A percentile compares a stretch with the other conserved stretches of the same genome.
Evolutionary conservation across 1,140 invertebrate species (phyloP).

Genomic region (Pseudomyrmex gracilis): DNA sequence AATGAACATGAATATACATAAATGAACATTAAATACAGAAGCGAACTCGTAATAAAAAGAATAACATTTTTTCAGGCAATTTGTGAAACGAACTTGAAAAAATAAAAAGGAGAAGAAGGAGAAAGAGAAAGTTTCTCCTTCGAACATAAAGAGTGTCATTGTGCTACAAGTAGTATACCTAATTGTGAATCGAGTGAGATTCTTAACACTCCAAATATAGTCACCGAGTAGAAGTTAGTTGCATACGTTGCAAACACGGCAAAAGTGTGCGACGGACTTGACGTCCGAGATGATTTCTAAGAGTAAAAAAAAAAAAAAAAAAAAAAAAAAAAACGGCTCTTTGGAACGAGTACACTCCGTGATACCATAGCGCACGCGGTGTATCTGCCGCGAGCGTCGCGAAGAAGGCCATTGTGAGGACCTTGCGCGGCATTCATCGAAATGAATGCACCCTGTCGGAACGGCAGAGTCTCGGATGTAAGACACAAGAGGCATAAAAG

Average conservation of each 20-base stretch:
- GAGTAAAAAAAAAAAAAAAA: conserved; percentile 73
- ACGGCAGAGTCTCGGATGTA: conserved; percentile 82
- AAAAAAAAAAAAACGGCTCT: conserved; percentile 74
- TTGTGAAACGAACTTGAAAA: no score
- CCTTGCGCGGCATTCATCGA: conserved; percentile 80
- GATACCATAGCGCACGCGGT: conserved; percentile 40
- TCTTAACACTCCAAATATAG: neutral
- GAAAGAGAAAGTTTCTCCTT: neutral
- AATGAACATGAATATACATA: no score
- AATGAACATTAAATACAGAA: no score
- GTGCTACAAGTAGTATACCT: neutral
- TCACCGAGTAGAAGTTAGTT: conserved; percentile 3
- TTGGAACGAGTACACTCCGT: conserved; percentile 74
- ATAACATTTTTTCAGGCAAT: no score
- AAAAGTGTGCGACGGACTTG: neutral
- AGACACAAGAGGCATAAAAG: conserved; percentile 85
- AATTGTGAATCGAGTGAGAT: neutral
- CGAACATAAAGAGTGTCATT: neutral
- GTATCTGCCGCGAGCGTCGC: conserved; percentile 72
- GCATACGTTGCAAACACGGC: neutral
- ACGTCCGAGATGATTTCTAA: conserved; percentile 69
- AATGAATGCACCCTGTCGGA: conserved; percentile 82
- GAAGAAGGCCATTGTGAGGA: conserved; percentile 80
- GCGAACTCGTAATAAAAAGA: no score
- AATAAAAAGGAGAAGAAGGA: no score